Conservation (phyloP, 2,888 invertebrate species). For the Alentia gelatinosa region DNA sequence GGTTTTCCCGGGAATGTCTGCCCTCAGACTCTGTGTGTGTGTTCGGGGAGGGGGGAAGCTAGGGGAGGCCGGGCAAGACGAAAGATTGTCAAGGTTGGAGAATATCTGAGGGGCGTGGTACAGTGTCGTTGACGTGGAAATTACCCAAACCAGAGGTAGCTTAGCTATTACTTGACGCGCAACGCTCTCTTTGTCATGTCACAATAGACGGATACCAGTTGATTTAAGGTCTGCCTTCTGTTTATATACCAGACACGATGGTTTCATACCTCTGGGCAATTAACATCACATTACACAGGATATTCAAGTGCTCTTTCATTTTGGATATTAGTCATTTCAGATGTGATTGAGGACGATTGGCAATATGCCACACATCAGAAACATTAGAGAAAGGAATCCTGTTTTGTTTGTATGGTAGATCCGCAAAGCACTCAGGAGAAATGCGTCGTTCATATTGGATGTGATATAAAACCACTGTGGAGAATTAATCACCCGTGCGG, state of each 20-base stretch:
- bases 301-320: too few relatives aligned
- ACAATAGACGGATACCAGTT: too few relatives aligned
- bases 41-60: background rate
- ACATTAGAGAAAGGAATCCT: background rate
- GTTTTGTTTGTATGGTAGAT: background rate
- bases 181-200: too few relatives aligned
- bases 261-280: too few relatives aligned
- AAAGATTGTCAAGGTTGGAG: too few relatives aligned
- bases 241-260: too few relatives aligned
- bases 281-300: too few relatives aligned
- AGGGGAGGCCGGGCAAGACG: too few relatives aligned
- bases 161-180: too few relatives aligned
- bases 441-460: background rate
- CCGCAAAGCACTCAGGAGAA: background rate
- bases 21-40: background rate
- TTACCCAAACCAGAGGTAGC: background rate
- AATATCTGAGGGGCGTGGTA: background rate
- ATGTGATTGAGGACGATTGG: too few relatives aligned
- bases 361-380: background rate
- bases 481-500: background rate
- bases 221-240: too few relatives aligned
- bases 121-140: background rate
- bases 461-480: background rate
- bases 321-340: too few relatives aligned
- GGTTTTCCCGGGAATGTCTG: background rate